Base-by-base conservation (phyloP, 2,113 vertebrate species). In the Phrynosoma platyrhinos region DNA sequence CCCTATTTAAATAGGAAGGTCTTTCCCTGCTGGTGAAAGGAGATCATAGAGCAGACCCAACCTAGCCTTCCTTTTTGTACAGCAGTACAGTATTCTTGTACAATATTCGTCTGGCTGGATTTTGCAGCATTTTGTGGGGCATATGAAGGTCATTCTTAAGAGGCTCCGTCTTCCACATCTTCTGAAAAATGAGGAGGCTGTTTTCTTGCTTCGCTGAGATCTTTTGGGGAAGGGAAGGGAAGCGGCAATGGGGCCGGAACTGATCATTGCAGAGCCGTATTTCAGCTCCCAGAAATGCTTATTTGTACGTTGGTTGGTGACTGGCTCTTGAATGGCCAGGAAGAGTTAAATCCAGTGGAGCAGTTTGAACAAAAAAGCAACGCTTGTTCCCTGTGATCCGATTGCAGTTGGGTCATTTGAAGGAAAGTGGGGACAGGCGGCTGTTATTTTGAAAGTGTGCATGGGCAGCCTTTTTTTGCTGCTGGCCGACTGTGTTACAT, bases 371-470 rank as follows among this genome's bases (percentile, higher is more conserved):
- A 85, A 42, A 55, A 21, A 16, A 9, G 7, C 30, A 14, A 71
- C 13, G 27, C 81, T 52, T 40, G 88, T 2, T 13, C 0, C 25
- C 58, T 30, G 14, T n/a, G 23, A 58, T 47, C 42, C 21, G 69
- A 2, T 18, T 42, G 80, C 32, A 68, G 42, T 89, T 75, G 72
- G 84, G 0, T 82, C 62, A 42, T 30, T n/a, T 40, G 85, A 87
- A 91, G 30, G 90, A 84, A 80, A 86, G 84, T 64, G 92, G 94
- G 91, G 83, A 82, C 83, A 62, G 89, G 82, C 77, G 90, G 91
- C 91, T 92, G 89, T 84, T 92, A 87, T 93, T 94, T 89, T 93
- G 89, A 94, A 95, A 78, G 90, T 58, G 53, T 85, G 85, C 40
- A 32, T 88, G 58, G 58, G 85, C 89, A 92, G 87, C 82, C 93